Evolutionary conservation across 2,113 vertebrate genomes (phyloP), one percentile per base, ranked within the genome.

Genomic region (Leptobrachium ailaonicum): DNA sequence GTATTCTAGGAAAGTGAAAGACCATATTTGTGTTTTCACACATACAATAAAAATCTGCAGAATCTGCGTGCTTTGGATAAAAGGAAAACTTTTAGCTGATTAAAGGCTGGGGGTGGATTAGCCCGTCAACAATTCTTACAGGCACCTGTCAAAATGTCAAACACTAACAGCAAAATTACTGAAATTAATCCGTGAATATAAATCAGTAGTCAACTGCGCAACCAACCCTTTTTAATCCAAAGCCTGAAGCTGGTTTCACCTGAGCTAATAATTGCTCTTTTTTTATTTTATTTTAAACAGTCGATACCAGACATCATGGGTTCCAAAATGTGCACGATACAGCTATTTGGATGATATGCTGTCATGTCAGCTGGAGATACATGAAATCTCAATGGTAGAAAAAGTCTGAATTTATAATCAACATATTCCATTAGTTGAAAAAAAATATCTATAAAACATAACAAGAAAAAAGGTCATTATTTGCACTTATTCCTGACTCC

Each of bases 1-100:
- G 41, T 72, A 9, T 53, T 42, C 11, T 11, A 90, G 84, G 85
- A 91, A 88, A 90, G 90, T 89, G 88, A 93, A 91, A 92, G 85
- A 83, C 71, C 87, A 89, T 85, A 41, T 1, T 72, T 71, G 79
- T 84, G 85, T 83, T 86, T 60, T 90, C 90, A 86, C 90, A 90
- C 90, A 89, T 89, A 87, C 86, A 88, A 85, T 89, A 87, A 88
- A 89, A 91, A 90, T 79, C 85, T 89, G 3, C 12, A 69, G 14
- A 43, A 58, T 73, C 32, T n/a, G 41, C 20, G n/a, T 20, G 58
- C 58, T 43, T 6, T 53, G 63, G 77, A 66, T 79, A 73, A 66
- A 73, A 73, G 47, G 58, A 73, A 66, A 56, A n/a, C 72, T 79
- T 73, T 66, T 11, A 20, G n/a, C 73, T 79, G 77, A 79, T 66